phyloP scores from a whole-genome alignment of 92 coral and sea anemone genomes.

The Umimayanthus chanpuru region DNA sequence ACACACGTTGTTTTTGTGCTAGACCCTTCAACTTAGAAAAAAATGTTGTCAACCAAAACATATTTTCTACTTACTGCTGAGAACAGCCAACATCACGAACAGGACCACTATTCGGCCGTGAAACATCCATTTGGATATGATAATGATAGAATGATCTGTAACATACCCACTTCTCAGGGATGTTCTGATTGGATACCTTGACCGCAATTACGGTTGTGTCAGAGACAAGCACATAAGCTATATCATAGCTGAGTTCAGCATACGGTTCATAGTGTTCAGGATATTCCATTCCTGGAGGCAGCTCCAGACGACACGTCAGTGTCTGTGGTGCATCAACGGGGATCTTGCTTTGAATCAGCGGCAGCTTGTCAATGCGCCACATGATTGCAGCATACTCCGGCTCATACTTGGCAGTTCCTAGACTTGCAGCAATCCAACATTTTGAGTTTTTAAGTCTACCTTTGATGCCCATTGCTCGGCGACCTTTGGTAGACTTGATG shows the following conservation, averaged over 20 bases:
- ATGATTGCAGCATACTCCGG: conserved; percentile 89
- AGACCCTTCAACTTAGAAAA: background rate
- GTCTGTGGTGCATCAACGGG: conserved; percentile 98
- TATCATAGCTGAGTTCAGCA: conserved; percentile 91
- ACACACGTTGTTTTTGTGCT: background rate
- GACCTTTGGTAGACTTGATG: conserved; percentile 89
- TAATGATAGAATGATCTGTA: conserved; percentile 86
- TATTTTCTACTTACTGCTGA: conserved; percentile 71
- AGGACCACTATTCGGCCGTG: conserved; percentile 76
- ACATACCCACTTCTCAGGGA: conserved; percentile 91
- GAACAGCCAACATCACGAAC: conserved; percentile 86
- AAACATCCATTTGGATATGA: conserved; percentile 82
- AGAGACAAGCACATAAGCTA: conserved; percentile 85
- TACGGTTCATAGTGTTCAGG: conserved; percentile 86
- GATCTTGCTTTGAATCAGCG: conserved; percentile 87
- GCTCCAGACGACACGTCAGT: conserved; percentile 70
- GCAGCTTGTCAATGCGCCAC: conserved; percentile 88
- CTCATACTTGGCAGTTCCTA: conserved; percentile 93
- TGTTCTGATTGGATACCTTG: conserved; percentile 90
- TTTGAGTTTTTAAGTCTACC: conserved; percentile 82
- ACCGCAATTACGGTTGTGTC: conserved; percentile 94
- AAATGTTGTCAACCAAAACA: background rate
- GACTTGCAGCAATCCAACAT: conserved; percentile 85
- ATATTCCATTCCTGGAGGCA: conserved; percentile 84
- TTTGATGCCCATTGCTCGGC: conserved; percentile 84